Percentiles rank a stretch among this genome's conserved stretches.
These are phyloP conservation scores for Melanostoma mellinum DNA, from an alignment of 2,888 invertebrate genomes.

Conservation along the genomic window DNA sequence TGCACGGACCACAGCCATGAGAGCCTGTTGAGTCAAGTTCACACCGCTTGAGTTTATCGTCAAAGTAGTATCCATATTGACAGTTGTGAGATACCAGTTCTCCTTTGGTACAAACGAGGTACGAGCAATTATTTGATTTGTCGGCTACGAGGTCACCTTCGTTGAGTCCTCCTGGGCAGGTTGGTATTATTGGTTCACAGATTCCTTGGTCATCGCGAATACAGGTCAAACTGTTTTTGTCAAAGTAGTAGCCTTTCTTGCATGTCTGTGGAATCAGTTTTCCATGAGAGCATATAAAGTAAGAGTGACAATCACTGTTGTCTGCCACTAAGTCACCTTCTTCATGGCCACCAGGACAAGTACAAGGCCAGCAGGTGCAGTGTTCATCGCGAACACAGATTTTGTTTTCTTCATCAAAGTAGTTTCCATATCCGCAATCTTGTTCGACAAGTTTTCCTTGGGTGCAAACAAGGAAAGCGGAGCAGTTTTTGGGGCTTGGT, in stretches of 20 bases:
- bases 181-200: slow-evolving; percentile 37
- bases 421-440: too few species aligned
- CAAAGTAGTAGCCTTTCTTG: slow-evolving; percentile 28
- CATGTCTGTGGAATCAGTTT: slow-evolving; percentile 29
- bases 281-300: slow-evolving; percentile 38
- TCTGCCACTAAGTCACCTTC: slow-evolving; percentile 42
- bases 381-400: slow-evolving; percentile 14
- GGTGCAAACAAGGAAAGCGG: too few species aligned
- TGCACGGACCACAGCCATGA: background rate
- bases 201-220: background rate
- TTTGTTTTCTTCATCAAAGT: background rate
- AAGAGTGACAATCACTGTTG: slow-evolving; percentile 12
- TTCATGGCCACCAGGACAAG: slow-evolving; percentile 72
- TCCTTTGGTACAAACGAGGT: slow-evolving; percentile 73
- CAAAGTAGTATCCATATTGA: slow-evolving; percentile 72
- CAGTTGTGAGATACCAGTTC: slow-evolving; percentile 70
- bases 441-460: too few species aligned
- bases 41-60: slow-evolving; percentile 16
- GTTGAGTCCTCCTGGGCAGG: slow-evolving; percentile 7
- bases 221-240: background rate
- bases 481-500: too few species aligned
- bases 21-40: background rate
- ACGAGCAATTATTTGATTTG: slow-evolving; percentile 71
- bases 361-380: slow-evolving; percentile 44
- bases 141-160: slow-evolving; percentile 38